Base-by-base conservation (phyloP, 2,888 invertebrate species). In the Heteromurus nitidus region DNA sequence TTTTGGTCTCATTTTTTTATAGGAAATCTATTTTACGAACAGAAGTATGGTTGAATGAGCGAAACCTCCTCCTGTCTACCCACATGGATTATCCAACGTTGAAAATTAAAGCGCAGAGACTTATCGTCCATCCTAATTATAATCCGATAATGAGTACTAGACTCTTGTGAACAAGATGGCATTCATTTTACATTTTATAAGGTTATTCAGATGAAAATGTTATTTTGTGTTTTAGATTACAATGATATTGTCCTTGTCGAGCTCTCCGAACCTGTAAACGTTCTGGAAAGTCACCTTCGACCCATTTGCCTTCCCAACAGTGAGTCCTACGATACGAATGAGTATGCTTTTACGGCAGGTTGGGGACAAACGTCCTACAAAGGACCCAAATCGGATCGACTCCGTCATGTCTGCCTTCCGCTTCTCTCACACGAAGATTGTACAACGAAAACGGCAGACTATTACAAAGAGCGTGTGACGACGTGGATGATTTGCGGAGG, bases 11-110 rank as follows among this genome's bases (percentile, higher is more conserved):
- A 24, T 55, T 22, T 55, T n/a, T 69, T 1, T 18, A 3, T 30
- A 74, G 81, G 53, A 60, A 50, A 36, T 20, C 31, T 5, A 50
- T 75, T 3, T 53, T 44, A 20, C 62, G 58, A 20, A 83, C 81
- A n/a, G 83, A 83, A 70, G 77, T 83, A 2, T 83, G 83, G 83
- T 24, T 83, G 18, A 82, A 84, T 42, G 82, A 80, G 22, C 68
- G 58, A 11, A 74, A 79, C 42, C 44, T 82, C 1, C 42, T 82
- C 26, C 55, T 79, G 16, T 20, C 64, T 9, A 82, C 83, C 1
- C 79, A 77, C 11, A 72, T 28, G 2, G 53, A 55, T 22, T 65
- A 73, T 26, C 70, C 60, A 2, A 83, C 83, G 1, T 13, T 82
- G 5, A 84, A 84, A 58, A 74, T 84, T 9, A 72, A 82, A 75